Evolutionary conservation across 2,797 vertebrate genomes (phyloP), one percentile per base, ranked within the genome.

Genomic region (Phylloscopus collybita): DNA sequence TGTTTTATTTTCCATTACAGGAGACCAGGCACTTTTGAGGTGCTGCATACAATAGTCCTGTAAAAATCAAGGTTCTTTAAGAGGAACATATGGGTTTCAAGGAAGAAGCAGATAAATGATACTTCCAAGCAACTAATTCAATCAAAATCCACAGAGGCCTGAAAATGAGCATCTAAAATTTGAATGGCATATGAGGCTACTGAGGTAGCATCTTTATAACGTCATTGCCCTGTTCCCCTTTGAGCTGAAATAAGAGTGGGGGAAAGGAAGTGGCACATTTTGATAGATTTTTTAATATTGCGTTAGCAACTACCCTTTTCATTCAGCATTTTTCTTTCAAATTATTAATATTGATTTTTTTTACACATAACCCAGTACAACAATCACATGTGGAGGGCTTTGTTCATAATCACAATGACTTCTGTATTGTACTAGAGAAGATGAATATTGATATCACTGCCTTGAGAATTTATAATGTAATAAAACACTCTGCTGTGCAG

Each of bases 371-470:
- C 62, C 30, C 62, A 85, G 51, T 78, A 74, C 32, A 90, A 82
- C 67, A 94, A 62, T 87, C 81, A 94, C 61, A 84, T 88, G 47
- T 47, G 65, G 71, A 91, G 88, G 53, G 51, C 56, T 95, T 93
- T 94, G 50, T 73, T 95, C 76, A 45, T 95, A 94, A 96, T 87
- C 95, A 81, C 59, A 88, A 47, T 82, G 71, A 88, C 67, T 93
- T 96, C 49, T 94, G 25, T 66, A 74, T 88, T 90, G 82, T 87
- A 64, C 40, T 91, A 75, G 60, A 74, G 86, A 96, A 90, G 86
- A 96, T 88, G 36, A 96, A 91, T 96, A 95, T 91, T 91, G 90
- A 90, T 94, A 85, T 90, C 80, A 88, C 40, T 75, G 65, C 57
- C 86, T 51, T 6, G 5, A 92, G 82, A 93, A 95, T 94, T 86